Evolutionary conservation across 2,113 vertebrate species (phyloP), one percentile per base, ranked within the genome.

Genomic region (Heliornis fulica): DNA sequence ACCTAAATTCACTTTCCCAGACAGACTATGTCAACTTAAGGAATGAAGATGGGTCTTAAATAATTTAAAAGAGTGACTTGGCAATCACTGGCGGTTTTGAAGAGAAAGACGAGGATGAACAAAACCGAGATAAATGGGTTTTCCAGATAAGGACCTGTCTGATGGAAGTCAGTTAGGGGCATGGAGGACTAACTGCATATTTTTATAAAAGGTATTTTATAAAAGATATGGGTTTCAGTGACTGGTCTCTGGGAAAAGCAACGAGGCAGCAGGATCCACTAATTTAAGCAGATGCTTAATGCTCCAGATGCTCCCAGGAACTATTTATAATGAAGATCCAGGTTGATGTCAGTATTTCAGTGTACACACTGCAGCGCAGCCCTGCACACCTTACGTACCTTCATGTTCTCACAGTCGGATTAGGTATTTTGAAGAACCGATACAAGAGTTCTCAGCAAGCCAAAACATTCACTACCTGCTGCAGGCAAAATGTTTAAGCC

Each of bases 321-420:
- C 36, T 61, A 46, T 28, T 86, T 64, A 56, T 29, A 78, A 70
- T 41, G n/a, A 29, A 74, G 29, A 31, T n/a, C 22, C 5, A 4
- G 32, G 40, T 32, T 20, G 28, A 54, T 1, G 5, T 15, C 64
- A 64, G 40, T 63, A 54, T 38, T 75, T 54, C 63, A 38, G 1
- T 3, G 43, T 12, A 53, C 40, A 41, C 20, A 34, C 5, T 0
- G 3, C 22, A 72, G n/a, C 15, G 8, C 0, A 5, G 40, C 1
- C 0, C 54, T 36, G 20, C 64, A 80, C 5, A 10, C 8, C 8
- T 45, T 32, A 59, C 7, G 25, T 19, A 57, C 43, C 45, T 66
- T 18, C 18, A 59, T 0, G 3, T 29, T 45, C 0, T 51, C 84
- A 87, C 41, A 41, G 32, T 6, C 13, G 57, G 23, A 48, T 53